Base-by-base conservation (phyloP, 2,888 invertebrate species). In the Agrilus mali region DNA sequence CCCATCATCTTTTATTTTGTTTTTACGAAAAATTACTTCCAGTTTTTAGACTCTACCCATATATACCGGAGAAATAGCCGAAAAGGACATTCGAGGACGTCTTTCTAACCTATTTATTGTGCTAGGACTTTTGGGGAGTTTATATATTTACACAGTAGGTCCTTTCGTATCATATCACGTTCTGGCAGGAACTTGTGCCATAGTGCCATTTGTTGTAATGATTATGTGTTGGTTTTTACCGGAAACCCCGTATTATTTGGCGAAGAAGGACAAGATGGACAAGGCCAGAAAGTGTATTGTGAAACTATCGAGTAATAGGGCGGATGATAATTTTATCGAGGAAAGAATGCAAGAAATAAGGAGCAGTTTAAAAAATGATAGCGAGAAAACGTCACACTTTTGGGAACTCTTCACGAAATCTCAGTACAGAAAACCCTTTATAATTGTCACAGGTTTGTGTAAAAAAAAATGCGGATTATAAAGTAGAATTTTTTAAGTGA, bases 61-160 rank as follows among this genome's bases (percentile, higher is more conserved):
- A 59, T 68, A 68, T 48, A 63, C 61, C 34, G 71, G 71, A 35
- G 73, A 72, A 63, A 72, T 72, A 59, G 65, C 72, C 0, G 72
- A 72, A 48, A 72, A 71, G 46, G 69, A 71, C 48, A 66, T 72
- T 16, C 53, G 73, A 46, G 73, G 71, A 0, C 60, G 69, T 1
- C 52, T 73, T 12, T 46, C 46, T 7, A 47, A 45, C 0, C 57
- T 62, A 16, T 60, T 62, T 31, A 61, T 63, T 34, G 48, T 66
- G 0, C 61, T 66, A 62, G 60, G 63, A 12, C 61, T 63, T 1
- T 55, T 63, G 15, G 67, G 68, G 1, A 62, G 62, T 35, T 50
- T 68, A 1, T 64, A 63, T 46, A 60, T 64, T 2, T 65, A 64
- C 42, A 60, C 60, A 0, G 48, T 65, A 3, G 67, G 66, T 0